Percentiles rank a stretch among this genome's conserved stretches.
Evolutionary conservation across 2,113 vertebrate genomes (phyloP).

Genomic region (Synchiropus splendidus): DNA sequence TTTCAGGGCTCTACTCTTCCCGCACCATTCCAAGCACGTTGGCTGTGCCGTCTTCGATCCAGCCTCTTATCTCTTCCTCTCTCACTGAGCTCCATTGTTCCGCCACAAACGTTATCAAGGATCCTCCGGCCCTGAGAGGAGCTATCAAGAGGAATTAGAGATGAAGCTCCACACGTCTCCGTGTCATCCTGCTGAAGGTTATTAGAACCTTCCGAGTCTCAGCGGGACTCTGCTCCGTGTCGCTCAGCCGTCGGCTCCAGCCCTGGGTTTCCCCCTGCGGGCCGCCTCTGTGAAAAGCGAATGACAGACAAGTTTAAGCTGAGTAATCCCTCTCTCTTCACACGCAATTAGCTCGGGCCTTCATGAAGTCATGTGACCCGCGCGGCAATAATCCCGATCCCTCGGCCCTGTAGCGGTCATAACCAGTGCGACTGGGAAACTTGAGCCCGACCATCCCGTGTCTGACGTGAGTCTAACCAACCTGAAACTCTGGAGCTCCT

Average conservation of each 20-base stretch:
- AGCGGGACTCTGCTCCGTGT: not conserved
- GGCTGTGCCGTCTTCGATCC: constrained; percentile 19
- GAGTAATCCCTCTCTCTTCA: constrained; percentile 8
- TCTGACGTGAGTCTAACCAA: too few relatives aligned
- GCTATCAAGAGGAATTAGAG: too few relatives aligned
- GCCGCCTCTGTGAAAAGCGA: constrained; percentile 7
- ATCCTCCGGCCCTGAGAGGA: too few relatives aligned
- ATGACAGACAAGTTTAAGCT: constrained; percentile 8
- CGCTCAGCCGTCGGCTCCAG: not conserved
- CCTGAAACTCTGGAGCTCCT: too few relatives aligned
- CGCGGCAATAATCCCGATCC: not conserved
- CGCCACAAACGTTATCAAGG: too few relatives aligned
- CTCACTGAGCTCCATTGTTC: constrained; percentile 32
- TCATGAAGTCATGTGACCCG: constrained; percentile 7
- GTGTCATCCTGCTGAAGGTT: too few relatives aligned
- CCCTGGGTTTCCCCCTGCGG: not conserved
- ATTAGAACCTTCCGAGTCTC: not conserved
- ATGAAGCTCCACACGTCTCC: too few relatives aligned
- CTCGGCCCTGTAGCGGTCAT: too few relatives aligned
- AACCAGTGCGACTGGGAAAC: too few relatives aligned
- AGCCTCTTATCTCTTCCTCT: constrained; percentile 35
- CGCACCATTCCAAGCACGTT: too few relatives aligned
- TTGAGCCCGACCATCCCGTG: too few relatives aligned
- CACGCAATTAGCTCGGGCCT: constrained; percentile 16
- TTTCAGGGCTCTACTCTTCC: too few relatives aligned